These are phyloP conservation scores for Rousettus madagascariensis DNA, from an alignment of 2,797 vertebrate genomes.

Conservation along the genomic window DNA sequence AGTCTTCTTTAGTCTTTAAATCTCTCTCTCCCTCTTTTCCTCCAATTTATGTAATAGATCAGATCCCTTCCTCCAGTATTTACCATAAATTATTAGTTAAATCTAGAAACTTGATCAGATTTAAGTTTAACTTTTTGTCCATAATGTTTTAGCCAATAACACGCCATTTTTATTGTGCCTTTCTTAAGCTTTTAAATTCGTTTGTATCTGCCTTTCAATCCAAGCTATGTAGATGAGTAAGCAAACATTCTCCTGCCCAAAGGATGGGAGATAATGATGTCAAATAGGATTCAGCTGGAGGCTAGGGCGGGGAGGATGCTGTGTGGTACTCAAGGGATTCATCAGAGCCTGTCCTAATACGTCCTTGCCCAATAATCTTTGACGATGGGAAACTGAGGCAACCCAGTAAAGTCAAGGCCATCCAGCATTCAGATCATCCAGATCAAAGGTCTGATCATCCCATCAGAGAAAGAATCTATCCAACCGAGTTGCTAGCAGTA, in stretches of 20 bases:
- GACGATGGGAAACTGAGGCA: background rate
- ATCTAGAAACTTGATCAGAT: background rate
- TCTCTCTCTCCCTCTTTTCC: background rate
- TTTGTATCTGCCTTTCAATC: background rate
- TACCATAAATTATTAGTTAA: conserved; percentile 30
- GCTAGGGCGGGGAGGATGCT: background rate
- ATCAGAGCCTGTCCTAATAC: background rate
- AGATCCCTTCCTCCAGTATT: background rate
- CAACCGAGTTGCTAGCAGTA: background rate
- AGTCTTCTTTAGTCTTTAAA: background rate
- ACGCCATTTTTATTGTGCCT: background rate
- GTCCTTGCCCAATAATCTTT: background rate
- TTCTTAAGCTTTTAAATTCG: background rate
- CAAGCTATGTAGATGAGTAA: background rate
- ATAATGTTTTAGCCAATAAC: background rate
- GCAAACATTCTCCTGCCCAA: background rate
- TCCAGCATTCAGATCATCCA: background rate
- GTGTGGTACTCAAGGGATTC: background rate
- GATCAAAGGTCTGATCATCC: background rate
- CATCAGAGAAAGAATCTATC: background rate
- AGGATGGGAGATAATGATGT: background rate
- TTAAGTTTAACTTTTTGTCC: background rate
- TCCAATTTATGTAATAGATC: background rate
- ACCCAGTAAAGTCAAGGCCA: background rate
- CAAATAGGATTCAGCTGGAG: background rate